Evolutionary conservation across 1,140 invertebrate species (phyloP), one percentile per base, ranked within the genome.

Genomic region (Liolophura sinensis): DNA sequence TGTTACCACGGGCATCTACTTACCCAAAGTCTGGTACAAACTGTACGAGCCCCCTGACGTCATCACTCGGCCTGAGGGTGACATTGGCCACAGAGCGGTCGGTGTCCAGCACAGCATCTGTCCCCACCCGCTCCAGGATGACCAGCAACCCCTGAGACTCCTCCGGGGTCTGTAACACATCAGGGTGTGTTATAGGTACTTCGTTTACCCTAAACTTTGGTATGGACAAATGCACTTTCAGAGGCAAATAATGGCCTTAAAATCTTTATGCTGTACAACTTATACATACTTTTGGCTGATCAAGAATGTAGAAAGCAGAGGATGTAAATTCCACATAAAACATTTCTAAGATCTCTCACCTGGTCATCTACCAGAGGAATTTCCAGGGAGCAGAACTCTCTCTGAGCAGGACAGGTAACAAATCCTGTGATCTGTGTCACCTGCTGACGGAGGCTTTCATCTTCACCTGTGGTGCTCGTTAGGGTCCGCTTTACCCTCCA

Each of bases 41-140:
- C 70, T 78, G 74, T n/a, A 84, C 58, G 20, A 81, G 66, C 4
- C 82, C 82, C 58, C 75, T 67, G 0, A 79, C 69, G 67, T 79
- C 61, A 66, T 84, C 81, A 75, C 81, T 84, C 0, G 76, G 63
- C 25, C 64, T 61, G 1, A 83, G 69, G 9, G 59, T 78, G 14
- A 84, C 74, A 11, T 47, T 71, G 25, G 77, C 70, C 50, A 67
- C 61, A 22, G 61, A 46, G 52, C 69, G 72, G 7, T 67, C 57
- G 22, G 69, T 54, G 60, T 81, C 72, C 22, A 83, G 55, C 16
- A 69, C 66, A 24, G 76, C 77, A 65, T 78, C 73, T n/a, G 65
- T 64, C 18, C 63, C 69, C 1, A 73, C 71, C 46, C 61, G 63
- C 7, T 51, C 49, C 54, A 82, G 63, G 47, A 67, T 55, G 12